Evolutionary conservation across 2,797 vertebrate species (phyloP).

Genomic region (Nyctibius grandis): DNA sequence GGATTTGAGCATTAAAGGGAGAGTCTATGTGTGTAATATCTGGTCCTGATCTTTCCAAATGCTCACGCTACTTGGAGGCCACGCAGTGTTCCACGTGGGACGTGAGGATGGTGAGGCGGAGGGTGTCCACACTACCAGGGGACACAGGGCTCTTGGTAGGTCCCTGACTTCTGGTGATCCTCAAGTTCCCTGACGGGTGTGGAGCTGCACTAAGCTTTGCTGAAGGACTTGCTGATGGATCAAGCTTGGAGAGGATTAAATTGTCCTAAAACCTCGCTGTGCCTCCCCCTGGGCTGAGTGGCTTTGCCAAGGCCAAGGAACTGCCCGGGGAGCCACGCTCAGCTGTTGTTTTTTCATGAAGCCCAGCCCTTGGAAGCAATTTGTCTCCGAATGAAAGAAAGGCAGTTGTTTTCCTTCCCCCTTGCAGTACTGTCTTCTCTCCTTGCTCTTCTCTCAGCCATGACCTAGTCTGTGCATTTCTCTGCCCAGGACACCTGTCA

Average conservation of each 20-base stretch:
- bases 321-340: background rate
- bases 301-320: background rate
- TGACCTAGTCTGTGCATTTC: background rate
- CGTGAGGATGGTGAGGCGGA: rapidly evolving
- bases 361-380: background rate
- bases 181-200: background rate
- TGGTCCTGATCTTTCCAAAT: background rate
- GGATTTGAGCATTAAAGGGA: background rate
- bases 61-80: background rate
- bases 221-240: background rate
- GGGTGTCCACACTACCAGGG: background rate
- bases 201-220: background rate
- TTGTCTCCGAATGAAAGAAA: background rate
- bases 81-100: background rate
- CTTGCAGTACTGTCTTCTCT: background rate
- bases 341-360: background rate
- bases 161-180: background rate
- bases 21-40: background rate
- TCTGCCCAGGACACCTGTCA: background rate
- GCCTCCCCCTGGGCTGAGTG: background rate
- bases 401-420: background rate
- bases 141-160: background rate
- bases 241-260: background rate
- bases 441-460: background rate
- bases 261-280: background rate